Conservation (phyloP, 2,797 vertebrate genomes). For the Ctenosaura bakeri region DNA sequence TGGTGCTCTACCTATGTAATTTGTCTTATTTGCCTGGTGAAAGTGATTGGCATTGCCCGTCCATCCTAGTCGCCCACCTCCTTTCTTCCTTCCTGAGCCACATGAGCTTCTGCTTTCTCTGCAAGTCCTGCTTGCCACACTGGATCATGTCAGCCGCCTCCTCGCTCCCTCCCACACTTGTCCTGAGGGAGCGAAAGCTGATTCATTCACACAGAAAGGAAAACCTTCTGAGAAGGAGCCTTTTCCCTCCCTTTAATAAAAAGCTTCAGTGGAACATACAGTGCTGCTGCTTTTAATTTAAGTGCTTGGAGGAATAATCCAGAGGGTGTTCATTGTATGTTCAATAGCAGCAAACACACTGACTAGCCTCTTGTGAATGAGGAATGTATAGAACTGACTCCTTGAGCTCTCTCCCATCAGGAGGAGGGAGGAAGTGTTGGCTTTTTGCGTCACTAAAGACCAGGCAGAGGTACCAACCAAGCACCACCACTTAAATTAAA, state of each 20-base stretch:
- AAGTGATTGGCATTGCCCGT: slow-evolving; percentile 19
- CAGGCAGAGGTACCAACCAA: not conserved
- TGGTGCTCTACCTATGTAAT: not conserved
- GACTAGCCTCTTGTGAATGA: slow-evolving; percentile 1
- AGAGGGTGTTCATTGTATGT: not conserved
- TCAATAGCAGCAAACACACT: not conserved
- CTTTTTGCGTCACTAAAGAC: slow-evolving; percentile 1
- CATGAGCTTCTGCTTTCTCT: slow-evolving; percentile 48
- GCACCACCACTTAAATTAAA: not conserved
- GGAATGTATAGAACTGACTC: not conserved
- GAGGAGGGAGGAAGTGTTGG: not conserved
- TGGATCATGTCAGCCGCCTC: slow-evolving; percentile 87
- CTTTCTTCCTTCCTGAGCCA: slow-evolving; percentile 17
- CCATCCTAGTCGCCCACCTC: not conserved
- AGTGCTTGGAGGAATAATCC: slow-evolving; percentile 3
- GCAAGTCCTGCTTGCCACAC: slow-evolving; percentile 67
- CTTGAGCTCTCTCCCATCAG: not conserved
- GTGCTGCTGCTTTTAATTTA: not conserved
- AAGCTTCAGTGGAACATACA: not conserved
- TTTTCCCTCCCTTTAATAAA: slow-evolving; percentile 31
- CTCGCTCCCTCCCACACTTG: slow-evolving; percentile 82
- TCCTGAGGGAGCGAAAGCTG: slow-evolving; percentile 86
- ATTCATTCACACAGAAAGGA: slow-evolving; percentile 78
- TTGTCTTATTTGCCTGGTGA: slow-evolving; percentile 27
- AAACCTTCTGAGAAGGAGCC: slow-evolving; percentile 44